A percentile compares a stretch with the other conserved stretches of the same genome.
These are phyloP conservation scores for Dione vanillae DNA, from an alignment of 2,888 invertebrate genomes.

Conservation along the genomic window DNA sequence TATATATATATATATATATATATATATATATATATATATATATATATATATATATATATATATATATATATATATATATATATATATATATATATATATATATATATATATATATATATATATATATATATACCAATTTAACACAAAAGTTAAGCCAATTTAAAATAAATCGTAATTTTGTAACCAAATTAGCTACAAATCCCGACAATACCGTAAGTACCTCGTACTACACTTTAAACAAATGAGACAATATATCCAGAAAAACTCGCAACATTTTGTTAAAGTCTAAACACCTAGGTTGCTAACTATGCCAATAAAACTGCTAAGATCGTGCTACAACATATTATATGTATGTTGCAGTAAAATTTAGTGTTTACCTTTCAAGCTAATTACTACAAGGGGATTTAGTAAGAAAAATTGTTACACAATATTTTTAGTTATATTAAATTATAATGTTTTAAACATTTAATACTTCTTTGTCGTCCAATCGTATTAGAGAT, in stretches of 20 bases:
- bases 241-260: conserved; percentile 10
- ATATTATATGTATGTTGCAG: neutral
- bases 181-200: conserved; percentile 6
- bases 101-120: no score
- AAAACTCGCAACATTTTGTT: conserved; percentile 16
- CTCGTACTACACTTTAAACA: neutral
- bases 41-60: no score
- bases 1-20: no score
- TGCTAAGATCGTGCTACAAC: conserved; percentile 11
- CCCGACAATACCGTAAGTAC: conserved; percentile 5
- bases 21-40: no score
- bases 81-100: no score
- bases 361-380: neutral
- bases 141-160: neutral
- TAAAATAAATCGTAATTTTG: conserved; percentile 10
- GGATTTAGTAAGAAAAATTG: neutral
- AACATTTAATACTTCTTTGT: no score
- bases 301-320: conserved; percentile 25
- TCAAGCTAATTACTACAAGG: neutral
- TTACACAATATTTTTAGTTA: neutral
- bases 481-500: no score
- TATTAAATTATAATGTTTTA: no score
- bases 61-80: no score
- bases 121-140: neutral
- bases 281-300: conserved; percentile 22